These are phyloP conservation scores for Lacanobia oleracea DNA, from an alignment of 2,888 invertebrate species.

Conservation along the genomic window DNA sequence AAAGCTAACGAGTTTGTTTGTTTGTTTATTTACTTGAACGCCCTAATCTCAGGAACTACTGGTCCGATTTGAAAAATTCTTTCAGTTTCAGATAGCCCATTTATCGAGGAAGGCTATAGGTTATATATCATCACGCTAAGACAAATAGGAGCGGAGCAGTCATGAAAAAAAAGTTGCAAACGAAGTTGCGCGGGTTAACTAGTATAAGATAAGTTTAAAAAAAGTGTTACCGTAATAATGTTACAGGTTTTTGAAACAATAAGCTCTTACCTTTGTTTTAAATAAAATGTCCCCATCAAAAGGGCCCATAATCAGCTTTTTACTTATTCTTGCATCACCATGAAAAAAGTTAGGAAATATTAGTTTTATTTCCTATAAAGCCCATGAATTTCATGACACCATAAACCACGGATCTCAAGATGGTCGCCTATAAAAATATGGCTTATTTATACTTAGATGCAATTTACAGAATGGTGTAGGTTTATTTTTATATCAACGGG, in stretches of 20 bases:
- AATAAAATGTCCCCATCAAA: background rate
- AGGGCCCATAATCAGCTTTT: conserved; percentile 30
- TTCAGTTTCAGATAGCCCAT: too few species aligned
- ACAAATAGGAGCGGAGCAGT: too few species aligned
- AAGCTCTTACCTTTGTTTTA: background rate
- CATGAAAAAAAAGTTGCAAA: too few species aligned
- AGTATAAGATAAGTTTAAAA: background rate
- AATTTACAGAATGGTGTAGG: conserved; percentile 31
- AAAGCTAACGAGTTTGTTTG: too few species aligned
- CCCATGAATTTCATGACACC: conserved; percentile 55
- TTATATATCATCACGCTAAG: too few species aligned
- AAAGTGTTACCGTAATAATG: background rate
- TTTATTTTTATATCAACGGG: conserved; percentile 40
- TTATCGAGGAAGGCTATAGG: too few species aligned
- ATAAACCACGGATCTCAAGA: conserved; percentile 59
- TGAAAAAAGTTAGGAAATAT: conserved; percentile 42
- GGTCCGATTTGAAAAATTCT: too few species aligned
- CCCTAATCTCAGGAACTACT: too few species aligned
- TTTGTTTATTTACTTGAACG: too few species aligned
- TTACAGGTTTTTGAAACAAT: background rate
- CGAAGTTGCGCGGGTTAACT: too few species aligned
- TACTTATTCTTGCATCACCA: conserved; percentile 38
- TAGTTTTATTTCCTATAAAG: conserved; percentile 60
- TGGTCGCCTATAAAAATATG: conserved; percentile 52
- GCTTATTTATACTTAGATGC: conserved; percentile 52